Conservation (phyloP, 2,113 vertebrate species). For the Hypanus sabinus region DNA sequence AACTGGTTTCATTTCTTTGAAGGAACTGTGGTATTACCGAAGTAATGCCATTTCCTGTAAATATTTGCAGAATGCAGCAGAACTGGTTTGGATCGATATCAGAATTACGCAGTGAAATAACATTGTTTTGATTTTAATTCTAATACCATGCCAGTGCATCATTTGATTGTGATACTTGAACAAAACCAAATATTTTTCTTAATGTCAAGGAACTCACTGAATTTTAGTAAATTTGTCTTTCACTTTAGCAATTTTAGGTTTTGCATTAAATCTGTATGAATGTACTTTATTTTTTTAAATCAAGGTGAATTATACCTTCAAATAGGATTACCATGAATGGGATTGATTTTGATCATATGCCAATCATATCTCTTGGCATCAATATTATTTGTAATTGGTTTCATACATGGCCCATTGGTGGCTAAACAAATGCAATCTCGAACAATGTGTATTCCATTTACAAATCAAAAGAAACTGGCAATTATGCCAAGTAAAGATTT, state of each 20-base stretch:
- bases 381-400: background rate
- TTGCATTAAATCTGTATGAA: background rate
- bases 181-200: background rate
- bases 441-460: background rate
- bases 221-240: background rate
- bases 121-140: background rate
- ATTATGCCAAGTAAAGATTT: background rate
- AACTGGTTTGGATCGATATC: background rate
- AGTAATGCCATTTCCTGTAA: background rate
- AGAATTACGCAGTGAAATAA: background rate
- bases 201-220: background rate
- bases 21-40: background rate
- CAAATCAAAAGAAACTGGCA: too few species aligned
- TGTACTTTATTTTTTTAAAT: background rate
- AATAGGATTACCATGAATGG: background rate
- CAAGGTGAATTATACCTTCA: background rate
- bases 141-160: too few species aligned
- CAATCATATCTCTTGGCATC: background rate
- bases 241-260: too few species aligned
- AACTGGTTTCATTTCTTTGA: background rate
- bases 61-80: background rate
- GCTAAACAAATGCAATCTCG: background rate
- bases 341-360: background rate
- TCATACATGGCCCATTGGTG: background rate
- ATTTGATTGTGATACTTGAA: background rate